These are phyloP conservation scores for Cydia amplana DNA, from an alignment of 1,140 invertebrate genomes.

Conservation along the genomic window DNA sequence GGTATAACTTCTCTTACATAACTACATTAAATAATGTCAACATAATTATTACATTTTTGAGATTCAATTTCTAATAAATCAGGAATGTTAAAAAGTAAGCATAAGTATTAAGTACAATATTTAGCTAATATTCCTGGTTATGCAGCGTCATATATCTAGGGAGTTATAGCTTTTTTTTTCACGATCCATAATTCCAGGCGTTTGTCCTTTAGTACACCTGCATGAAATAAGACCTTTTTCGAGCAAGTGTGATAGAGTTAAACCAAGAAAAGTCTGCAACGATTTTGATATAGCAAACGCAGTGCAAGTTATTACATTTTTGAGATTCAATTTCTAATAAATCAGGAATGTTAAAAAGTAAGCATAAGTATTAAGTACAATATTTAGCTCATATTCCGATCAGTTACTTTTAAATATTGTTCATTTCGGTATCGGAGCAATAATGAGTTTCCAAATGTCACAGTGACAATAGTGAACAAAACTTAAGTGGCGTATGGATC, in stretches of 20 bases:
- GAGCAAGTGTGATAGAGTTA: too few species aligned
- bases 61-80: not conserved
- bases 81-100: not conserved
- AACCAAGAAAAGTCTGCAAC: too few species aligned
- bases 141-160: too few species aligned
- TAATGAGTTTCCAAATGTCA: too few species aligned
- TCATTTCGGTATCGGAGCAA: not conserved
- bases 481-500: too few species aligned
- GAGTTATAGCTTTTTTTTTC: too few species aligned
- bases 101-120: not conserved
- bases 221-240: too few species aligned
- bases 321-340: not conserved
- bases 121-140: not conserved
- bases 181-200: too few species aligned
- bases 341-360: not conserved
- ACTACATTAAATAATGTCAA: constrained; percentile 9
- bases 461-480: not conserved
- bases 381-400: not conserved
- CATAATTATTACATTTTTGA: constrained; percentile 7
- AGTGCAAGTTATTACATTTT: constrained; percentile 20
- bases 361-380: not conserved
- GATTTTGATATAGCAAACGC: too few species aligned
- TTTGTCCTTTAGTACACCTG: too few species aligned
- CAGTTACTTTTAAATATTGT: not conserved
- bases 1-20: constrained; percentile 16